Evolutionary conservation across 2,113 vertebrate genomes (phyloP).

Genomic region (Cynocephalus volans): DNA sequence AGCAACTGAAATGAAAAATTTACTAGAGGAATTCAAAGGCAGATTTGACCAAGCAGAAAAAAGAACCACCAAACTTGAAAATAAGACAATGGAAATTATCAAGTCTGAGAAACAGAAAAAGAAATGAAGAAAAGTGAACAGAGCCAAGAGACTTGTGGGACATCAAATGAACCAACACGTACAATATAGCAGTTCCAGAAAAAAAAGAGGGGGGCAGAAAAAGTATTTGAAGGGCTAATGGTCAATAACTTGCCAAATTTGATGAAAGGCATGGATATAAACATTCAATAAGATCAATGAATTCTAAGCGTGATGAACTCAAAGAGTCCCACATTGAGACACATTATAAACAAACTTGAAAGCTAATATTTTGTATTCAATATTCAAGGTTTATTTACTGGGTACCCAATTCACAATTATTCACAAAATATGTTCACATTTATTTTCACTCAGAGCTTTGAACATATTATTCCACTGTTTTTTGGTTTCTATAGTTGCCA

Average conservation of each 20-base stretch:
- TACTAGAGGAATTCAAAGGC: background rate
- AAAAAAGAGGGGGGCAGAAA: background rate
- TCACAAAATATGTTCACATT: background rate
- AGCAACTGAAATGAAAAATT: background rate
- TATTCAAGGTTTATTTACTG: background rate
- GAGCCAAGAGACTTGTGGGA: background rate
- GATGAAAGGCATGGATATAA: background rate
- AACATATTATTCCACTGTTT: too few relatives aligned
- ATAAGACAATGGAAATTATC: background rate
- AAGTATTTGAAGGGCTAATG: background rate
- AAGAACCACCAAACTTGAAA: background rate
- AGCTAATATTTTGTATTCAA: background rate
- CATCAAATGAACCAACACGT: background rate
- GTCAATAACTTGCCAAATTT: background rate
- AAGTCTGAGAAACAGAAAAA: background rate
- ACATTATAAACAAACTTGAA: background rate
- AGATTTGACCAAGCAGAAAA: background rate
- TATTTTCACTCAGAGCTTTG: background rate
- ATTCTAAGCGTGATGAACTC: background rate
- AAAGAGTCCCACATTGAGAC: too few relatives aligned
- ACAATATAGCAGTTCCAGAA: background rate
- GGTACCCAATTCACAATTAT: background rate
- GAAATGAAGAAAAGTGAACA: background rate
- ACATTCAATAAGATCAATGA: background rate
- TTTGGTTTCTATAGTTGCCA: too few relatives aligned